Base-by-base conservation (phyloP, 1,140 invertebrate species). In the Helicoverpa zea region DNA sequence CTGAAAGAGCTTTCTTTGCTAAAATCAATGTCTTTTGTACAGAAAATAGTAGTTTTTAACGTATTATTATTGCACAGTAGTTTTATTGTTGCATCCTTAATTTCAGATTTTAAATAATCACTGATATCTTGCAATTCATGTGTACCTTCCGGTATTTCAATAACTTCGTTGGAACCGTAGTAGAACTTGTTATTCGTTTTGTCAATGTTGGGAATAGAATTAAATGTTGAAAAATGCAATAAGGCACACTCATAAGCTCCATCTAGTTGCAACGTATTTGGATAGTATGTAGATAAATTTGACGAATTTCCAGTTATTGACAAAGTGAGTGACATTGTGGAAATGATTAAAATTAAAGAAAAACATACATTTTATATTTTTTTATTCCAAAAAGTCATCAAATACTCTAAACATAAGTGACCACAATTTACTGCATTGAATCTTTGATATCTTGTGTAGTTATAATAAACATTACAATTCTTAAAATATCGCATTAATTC, bases 401-500 rank as follows among this genome's bases (percentile, higher is more conserved):
- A 23, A 74, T 58, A 74, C 9, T 74, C 54, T 58, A 74, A 74
- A 58, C 72, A 74, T 74, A 74, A 43, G 9, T 74, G 72, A 54
- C 72, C 72, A 74, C 72, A 74, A 59, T 74, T 74, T 35, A 74
- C 30, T 35, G 72, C 13, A 43, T 74, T 59, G n/a, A 74, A 74
- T 58, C 14, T 14, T 43, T 74, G 72, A 74, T 58, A 74, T 74
- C 72, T 74, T n/a, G 72, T 74, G 16, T 74, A 74, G 72, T 74
- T 74, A 43, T 74, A 74, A 43, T 10, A 58, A 74, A 74, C 72
- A 16, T 30, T 74, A 58, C 72, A 90, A 35, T 86, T 85, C n/a
- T 66, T 66, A 47, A 66, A 66, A 47, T 66, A 66, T 9, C 23
- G 35, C 35, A 85, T 70, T 56, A 89, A 35, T 88, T 90, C 90